A percentile compares a stretch with the other conserved stretches of the same genome.
Conservation (phyloP, 2,888 invertebrate species). For the Agrochola lota region DNA sequence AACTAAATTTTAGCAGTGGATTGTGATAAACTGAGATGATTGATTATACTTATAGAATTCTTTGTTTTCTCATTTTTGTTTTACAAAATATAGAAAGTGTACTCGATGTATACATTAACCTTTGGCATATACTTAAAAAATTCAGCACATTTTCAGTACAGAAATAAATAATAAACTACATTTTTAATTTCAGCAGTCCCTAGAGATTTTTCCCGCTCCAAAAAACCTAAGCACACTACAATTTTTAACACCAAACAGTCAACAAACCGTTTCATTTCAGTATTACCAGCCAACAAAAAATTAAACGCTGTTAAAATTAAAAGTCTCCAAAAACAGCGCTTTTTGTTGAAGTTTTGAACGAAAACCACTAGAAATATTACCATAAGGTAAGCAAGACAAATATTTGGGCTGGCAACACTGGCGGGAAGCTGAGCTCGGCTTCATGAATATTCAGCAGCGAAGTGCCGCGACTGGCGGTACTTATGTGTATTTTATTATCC, state of each 20-base stretch:
- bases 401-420: conserved; percentile 63
- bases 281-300: conserved; percentile 39
- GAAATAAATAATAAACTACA: neutral
- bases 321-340: conserved; percentile 47
- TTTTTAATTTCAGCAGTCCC: conserved; percentile 26
- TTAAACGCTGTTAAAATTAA: conserved; percentile 47
- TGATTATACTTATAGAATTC: neutral
- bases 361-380: conserved; percentile 65
- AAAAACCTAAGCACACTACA: conserved; percentile 26
- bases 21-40: neutral
- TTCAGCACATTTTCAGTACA: neutral
- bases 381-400: conserved; percentile 65
- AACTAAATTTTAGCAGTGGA: neutral
- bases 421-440: conserved; percentile 53
- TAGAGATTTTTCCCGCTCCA: neutral
- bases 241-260: conserved; percentile 23
- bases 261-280: conserved; percentile 37
- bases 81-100: neutral
- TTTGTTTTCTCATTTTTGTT: neutral
- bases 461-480: conserved; percentile 43
- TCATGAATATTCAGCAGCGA: conserved; percentile 67
- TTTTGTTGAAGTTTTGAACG: conserved; percentile 52
- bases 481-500: conserved; percentile 60
- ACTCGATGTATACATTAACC: neutral
- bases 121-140: neutral